Conservation (phyloP, 2,888 invertebrate genomes). For the Anodontia alba region DNA sequence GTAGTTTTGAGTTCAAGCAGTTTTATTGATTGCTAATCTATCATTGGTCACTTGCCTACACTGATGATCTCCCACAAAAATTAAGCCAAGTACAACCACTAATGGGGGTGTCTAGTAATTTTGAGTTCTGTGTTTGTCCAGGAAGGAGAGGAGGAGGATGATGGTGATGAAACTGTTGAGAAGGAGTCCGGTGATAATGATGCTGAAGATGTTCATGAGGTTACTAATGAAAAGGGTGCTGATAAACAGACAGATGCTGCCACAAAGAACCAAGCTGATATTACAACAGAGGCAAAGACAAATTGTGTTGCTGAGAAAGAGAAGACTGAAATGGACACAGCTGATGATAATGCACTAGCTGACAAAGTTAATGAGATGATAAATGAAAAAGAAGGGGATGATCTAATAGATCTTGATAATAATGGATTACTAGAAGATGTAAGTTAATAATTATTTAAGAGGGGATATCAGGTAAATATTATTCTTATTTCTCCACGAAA, state of each 20-base stretch:
- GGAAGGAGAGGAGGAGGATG: conserved; percentile 86
- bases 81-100: too few relatives aligned
- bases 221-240: too few relatives aligned
- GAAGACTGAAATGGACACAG: conserved; percentile 85
- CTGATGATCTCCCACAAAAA: too few relatives aligned
- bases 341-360: conserved; percentile 85
- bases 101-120: too few relatives aligned
- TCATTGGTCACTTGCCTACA: too few relatives aligned
- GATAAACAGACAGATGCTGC: not conserved
- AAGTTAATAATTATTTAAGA: too few relatives aligned
- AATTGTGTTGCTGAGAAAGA: conserved; percentile 13
- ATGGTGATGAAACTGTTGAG: conserved; percentile 53
- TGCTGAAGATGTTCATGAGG: not conserved
- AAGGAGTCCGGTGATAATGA: not conserved
- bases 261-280: not conserved
- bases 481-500: too few relatives aligned
- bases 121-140: not conserved
- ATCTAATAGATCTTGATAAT: not conserved
- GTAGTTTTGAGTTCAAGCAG: too few relatives aligned
- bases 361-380: conserved; percentile 85
- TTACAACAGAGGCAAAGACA: not conserved
- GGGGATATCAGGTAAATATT: too few relatives aligned
- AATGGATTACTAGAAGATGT: conserved; percentile 21
- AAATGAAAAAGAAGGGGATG: not conserved
- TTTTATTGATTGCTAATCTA: too few relatives aligned